Evolutionary conservation across 2,888 invertebrate species (phyloP), one percentile per base, ranked within the genome.

Genomic region (Thymelicus lineola): DNA sequence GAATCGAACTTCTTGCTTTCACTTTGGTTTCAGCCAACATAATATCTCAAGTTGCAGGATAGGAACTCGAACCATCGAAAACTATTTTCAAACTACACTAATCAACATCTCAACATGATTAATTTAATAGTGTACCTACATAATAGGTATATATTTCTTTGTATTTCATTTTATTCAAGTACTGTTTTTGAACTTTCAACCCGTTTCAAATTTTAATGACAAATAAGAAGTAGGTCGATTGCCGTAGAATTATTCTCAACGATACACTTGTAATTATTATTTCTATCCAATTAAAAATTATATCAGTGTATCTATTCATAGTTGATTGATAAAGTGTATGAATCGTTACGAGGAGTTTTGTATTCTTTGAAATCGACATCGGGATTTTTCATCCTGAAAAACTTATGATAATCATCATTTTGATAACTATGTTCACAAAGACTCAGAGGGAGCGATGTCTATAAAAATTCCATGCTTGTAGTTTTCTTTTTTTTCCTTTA

Each of bases 211-310:
- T 53, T 53, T 10, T 53, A 53, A 53, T 53, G 5, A 53, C 10
- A 53, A 53, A 20, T 53, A 53, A 53, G 50, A 50, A 50, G 12
- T 53, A 53, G 20, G 53, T 53, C 53, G 53, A 28, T 53, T 20
- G 20, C 53, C 0, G 4, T 10, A 53, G 10, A 53, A 20, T 50
- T 20, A 20, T 53, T 53, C 53, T 20, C 17, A 53, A 53, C n/a
- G 53, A 53, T 42, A 42, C 42, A 42, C 17, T 53, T 20, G 2
- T 4, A 12, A 12, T 20, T 53, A 53, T 20, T 53, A 20, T 53
- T 53, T 20, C 20, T 53, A 20, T 53, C 53, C 12, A 53, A 53
- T 53, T 53, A 53, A 53, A 20, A 53, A 10, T 53, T 3, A 53
- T 53, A 53, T 20, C 20, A 53, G 17, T 28, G 50, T 50, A 50